Percentiles rank a stretch among this genome's conserved stretches.
Conservation (phyloP, 2,888 invertebrate genomes). For the Hartigia nigra region DNA sequence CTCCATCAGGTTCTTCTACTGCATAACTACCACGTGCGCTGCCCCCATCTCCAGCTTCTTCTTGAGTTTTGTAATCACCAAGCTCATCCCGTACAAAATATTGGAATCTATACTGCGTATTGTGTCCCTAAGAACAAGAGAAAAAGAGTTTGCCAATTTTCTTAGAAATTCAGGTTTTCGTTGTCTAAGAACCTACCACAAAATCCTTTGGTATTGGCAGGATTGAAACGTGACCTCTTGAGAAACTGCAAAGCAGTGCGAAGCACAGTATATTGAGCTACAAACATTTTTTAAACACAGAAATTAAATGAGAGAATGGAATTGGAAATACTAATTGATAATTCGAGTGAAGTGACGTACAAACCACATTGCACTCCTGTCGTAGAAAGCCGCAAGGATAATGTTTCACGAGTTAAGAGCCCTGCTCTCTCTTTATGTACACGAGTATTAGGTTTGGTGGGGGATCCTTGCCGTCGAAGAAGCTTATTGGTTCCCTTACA, state of each 20-base stretch:
- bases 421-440: slow-evolving; percentile 1
- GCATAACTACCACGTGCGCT: slow-evolving; percentile 41
- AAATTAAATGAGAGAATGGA: neutral
- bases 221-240: slow-evolving; percentile 9
- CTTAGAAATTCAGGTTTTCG: neutral
- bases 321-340: neutral
- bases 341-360: slow-evolving; percentile 7
- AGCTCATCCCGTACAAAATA: slow-evolving; percentile 41
- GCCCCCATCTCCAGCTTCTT: slow-evolving; percentile 42
- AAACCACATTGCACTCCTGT: slow-evolving; percentile 13
- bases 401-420: neutral
- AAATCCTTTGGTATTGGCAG: slow-evolving; percentile 9
- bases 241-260: slow-evolving; percentile 11
- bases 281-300: neutral
- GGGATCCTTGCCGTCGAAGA: neutral
- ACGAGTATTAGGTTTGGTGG: neutral
- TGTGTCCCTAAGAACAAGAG: slow-evolving; percentile 10
- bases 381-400: neutral
- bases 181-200: slow-evolving; percentile 4
- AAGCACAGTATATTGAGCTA: neutral
- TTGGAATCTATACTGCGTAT: slow-evolving; percentile 24
- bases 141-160: neutral
- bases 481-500: neutral
- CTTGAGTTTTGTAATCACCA: slow-evolving; percentile 42
- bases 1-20: slow-evolving; percentile 44